Conservation (phyloP, 2,113 vertebrate species). For the Gymnobelideus leadbeateri region DNA sequence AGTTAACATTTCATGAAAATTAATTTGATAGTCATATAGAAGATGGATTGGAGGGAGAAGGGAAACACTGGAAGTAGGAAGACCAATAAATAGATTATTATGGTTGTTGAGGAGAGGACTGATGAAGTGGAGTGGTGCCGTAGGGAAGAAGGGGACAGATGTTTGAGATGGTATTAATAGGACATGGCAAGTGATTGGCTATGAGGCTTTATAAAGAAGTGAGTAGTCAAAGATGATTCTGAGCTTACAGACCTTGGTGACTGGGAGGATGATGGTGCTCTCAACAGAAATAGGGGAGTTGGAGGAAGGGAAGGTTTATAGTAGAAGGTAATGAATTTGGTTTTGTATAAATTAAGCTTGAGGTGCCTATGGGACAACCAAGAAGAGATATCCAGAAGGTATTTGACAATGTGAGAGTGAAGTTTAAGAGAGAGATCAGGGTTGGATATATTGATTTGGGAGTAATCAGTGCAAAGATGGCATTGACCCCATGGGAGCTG, state of each 20-base stretch:
- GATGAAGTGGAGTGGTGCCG: background rate
- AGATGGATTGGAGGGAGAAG: background rate
- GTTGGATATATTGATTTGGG: background rate
- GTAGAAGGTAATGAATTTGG: background rate
- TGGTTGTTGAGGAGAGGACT: background rate
- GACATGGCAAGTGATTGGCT: background rate
- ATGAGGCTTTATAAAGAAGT: background rate
- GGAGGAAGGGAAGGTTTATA: background rate
- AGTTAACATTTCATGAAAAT: background rate
- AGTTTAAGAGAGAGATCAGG: background rate
- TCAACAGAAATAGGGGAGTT: background rate
- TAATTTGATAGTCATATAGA: background rate
- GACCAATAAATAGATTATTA: background rate
- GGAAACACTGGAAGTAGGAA: background rate
- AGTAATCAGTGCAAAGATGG: background rate
- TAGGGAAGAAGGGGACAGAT: background rate
- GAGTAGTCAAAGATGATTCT: background rate
- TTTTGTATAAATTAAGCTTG: background rate
- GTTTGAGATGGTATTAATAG: background rate
- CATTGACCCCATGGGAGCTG: background rate
- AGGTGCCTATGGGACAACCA: background rate
- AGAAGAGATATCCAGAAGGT: background rate
- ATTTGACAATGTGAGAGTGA: background rate
- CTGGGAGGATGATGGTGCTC: background rate
- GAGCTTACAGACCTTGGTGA: background rate